Base-by-base conservation (phyloP, 2,113 vertebrate genomes). In the Alexandromys fortis region DNA sequence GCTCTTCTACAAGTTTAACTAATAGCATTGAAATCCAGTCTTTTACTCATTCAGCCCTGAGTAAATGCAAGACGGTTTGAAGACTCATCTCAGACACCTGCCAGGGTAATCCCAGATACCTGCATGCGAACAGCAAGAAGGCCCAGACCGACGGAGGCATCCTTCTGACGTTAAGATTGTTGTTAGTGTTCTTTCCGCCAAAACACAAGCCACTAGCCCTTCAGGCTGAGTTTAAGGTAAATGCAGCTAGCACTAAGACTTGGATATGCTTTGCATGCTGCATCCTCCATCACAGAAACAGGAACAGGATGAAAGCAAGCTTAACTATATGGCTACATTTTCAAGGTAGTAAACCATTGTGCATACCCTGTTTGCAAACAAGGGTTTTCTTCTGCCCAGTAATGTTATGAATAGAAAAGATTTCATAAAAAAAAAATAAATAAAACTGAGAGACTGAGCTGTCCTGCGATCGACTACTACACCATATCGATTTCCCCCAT, bases 31-130 rank as follows among this genome's bases (percentile, higher is more conserved):
- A 68, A 28, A 93, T 89, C 75, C 55, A 93, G 67, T 68, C 91
- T 90, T 86, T 87, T 97, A 58, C 35, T 96, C 79, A 81, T 61
- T 76, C 70, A 96, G 78, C 33, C 30, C 38, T 61, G 11, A 73
- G 61, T 82, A 89, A 96, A 95, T 61, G 58, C 7, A 72, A 87
- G 63, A 65, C 47, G 10, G 10, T n/a, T 33, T 6, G 76, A 45
- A 86, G 33, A 68, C 17, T 77, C 68, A 81, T 42, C 47, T 16
- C 7, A 94, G 72, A 58, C 26, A 76, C 55, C 61, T 68, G 7
- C 9, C 92, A 21, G 58, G 2, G 58, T 7, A 7, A 58, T 7
- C 58, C 19, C 58, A 58, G 65, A 42, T 22, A 79, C 52, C 49
- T 61, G 5, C 12, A 3, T 81, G 81, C 16, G 1, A 63, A 65